Conservation (phyloP, 2,113 vertebrate species). For the Istiophorus platypterus region DNA sequence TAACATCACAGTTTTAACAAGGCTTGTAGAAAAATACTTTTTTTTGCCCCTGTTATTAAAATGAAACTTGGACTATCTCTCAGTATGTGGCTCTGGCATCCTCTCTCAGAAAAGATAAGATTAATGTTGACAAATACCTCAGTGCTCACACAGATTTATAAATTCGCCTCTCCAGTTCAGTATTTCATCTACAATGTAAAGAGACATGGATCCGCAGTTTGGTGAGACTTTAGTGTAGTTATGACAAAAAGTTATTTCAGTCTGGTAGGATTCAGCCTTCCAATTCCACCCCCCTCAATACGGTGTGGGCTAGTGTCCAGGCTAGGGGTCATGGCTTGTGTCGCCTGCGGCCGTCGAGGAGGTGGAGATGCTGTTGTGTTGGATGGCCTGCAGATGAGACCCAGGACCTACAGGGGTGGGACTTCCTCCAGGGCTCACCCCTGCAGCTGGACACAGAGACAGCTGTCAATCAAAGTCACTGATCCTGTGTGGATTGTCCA, state of each 20-base stretch:
- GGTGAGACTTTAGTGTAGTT: constrained; percentile 24
- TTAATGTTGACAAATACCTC: constrained; percentile 29
- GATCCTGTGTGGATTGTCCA: constrained; percentile 18
- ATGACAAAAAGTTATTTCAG: constrained; percentile 26
- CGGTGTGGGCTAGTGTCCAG: constrained; percentile 79
- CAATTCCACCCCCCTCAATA: neutral
- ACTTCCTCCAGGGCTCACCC: constrained; percentile 91
- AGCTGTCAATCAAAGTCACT: constrained; percentile 73
- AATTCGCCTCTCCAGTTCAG: constrained; percentile 42
- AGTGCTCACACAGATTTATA: constrained; percentile 25
- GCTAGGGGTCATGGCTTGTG: constrained; percentile 86
- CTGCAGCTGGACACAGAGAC: constrained; percentile 88
- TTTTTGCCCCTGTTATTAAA: constrained; percentile 42
- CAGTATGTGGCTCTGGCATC: constrained; percentile 23
- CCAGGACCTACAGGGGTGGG: constrained; percentile 86
- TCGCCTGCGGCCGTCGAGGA: constrained; percentile 89
- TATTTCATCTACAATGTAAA: constrained; percentile 23
- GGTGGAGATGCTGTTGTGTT: constrained; percentile 96
- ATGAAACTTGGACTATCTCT: neutral
- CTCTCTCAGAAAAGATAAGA: constrained; percentile 14
- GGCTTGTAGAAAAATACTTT: constrained; percentile 33
- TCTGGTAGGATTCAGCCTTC: constrained; percentile 12
- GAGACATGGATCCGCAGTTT: constrained; percentile 25
- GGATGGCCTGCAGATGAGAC: constrained; percentile 92
- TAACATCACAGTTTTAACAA: constrained; percentile 60